These are phyloP conservation scores for Macropus fuliginosus DNA, from an alignment of 2,797 vertebrate species.

Conservation along the genomic window DNA sequence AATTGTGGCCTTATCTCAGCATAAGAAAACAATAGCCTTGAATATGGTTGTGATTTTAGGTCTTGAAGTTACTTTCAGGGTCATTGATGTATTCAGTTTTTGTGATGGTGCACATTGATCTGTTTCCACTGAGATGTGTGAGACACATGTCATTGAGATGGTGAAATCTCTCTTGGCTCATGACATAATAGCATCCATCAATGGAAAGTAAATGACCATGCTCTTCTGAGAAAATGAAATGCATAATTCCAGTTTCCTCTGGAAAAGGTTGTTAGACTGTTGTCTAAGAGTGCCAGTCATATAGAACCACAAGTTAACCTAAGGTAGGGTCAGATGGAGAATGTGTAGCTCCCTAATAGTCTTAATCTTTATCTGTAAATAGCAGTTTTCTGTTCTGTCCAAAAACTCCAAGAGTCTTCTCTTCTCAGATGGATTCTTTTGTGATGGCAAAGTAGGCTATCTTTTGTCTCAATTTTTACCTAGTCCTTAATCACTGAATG, in stretches of 20 bases:
- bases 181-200: background rate
- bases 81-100: background rate
- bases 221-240: background rate
- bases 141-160: background rate
- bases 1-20: constrained; percentile 8
- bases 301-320: background rate
- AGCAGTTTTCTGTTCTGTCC: background rate
- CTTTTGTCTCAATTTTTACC: background rate
- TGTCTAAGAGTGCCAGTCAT: background rate
- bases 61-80: background rate
- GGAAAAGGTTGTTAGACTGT: background rate
- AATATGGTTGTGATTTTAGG: background rate
- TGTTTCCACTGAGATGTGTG: background rate
- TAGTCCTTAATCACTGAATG: background rate
- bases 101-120: background rate
- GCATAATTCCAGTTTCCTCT: background rate
- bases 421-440: background rate
- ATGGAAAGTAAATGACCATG: background rate
- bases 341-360: background rate
- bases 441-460: background rate
- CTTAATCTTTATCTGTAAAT: background rate
- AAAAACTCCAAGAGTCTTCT: background rate
- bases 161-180: background rate
- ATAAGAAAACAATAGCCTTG: background rate
- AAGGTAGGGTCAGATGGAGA: background rate